phyloP scores from a whole-genome alignment of 2,113 vertebrate species.

The Benitochromis conjunctus region DNA sequence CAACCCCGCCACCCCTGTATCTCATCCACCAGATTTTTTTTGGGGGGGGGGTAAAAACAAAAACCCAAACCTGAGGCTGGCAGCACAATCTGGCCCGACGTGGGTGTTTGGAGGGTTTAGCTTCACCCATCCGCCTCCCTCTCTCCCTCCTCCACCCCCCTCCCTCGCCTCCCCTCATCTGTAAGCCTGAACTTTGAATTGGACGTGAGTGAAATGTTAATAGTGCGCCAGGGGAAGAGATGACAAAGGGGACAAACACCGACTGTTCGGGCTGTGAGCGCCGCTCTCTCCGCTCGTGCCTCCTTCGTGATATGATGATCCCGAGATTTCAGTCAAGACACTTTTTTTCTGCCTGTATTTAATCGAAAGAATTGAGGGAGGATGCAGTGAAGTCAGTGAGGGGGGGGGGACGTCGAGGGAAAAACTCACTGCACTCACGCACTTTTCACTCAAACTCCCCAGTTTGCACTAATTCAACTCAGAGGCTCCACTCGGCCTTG shows the following conservation, averaged over 20 bases:
- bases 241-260: conserved; percentile 60
- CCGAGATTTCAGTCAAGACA: neutral
- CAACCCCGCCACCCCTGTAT: neutral
- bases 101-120: conserved; percentile 47
- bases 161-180: conserved; percentile 46
- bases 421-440: neutral
- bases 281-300: neutral
- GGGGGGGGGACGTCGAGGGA: neutral
- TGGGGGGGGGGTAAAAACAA: neutral
- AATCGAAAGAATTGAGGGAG: neutral
- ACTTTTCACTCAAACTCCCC: neutral
- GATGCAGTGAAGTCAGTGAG: neutral
- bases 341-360: neutral
- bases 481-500: neutral
- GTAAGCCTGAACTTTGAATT: conserved; percentile 75
- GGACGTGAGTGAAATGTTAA: conserved; percentile 79
- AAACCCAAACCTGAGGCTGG: neutral
- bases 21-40: neutral
- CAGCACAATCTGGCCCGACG: conserved; percentile 11
- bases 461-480: neutral
- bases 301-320: neutral
- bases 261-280: conserved; percentile 39
- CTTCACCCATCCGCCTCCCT: neutral
- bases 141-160: neutral
- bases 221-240: conserved; percentile 44